Percentiles rank a stretch among this genome's conserved stretches.
Evolutionary conservation across 53 echinoderm and acorn worm genomes (phyloP).

Genomic region (Hippasteria phrygiana): DNA sequence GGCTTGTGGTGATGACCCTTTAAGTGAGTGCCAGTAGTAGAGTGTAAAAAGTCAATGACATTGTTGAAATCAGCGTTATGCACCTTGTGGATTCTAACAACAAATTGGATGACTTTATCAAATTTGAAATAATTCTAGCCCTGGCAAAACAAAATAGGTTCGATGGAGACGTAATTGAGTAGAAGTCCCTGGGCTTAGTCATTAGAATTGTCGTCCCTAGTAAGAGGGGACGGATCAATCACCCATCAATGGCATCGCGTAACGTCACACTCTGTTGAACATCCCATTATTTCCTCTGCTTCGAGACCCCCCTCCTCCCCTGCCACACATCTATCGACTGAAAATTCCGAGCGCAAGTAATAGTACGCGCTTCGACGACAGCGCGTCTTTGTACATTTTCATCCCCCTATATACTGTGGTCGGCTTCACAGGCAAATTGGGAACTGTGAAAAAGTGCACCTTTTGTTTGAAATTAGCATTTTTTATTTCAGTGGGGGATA

Average conservation of each 20-base stretch:
- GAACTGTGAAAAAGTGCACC: conserved; percentile 45
- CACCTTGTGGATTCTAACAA: neutral
- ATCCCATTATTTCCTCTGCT: conserved; percentile 38
- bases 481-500: neutral
- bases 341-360: neutral
- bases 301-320: neutral
- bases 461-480: conserved; percentile 15
- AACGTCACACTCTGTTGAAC: conserved; percentile 11
- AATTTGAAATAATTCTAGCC: neutral
- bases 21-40: too few species aligned
- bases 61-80: too few species aligned
- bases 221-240: conserved; percentile 1
- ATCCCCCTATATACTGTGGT: neutral
- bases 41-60: too few species aligned
- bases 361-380: neutral
- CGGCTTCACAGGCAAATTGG: conserved; percentile 39
- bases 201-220: neutral
- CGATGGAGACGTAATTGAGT: conserved; percentile 34
- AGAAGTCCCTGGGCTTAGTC: conserved; percentile 55
- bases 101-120: neutral
- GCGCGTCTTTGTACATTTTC: neutral
- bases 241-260: neutral
- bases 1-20: too few species aligned
- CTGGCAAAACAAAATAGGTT: neutral
- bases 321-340: too few species aligned